These are phyloP conservation scores for Buceros bicornis DNA, from an alignment of 2,797 vertebrate genomes.

Conservation along the genomic window DNA sequence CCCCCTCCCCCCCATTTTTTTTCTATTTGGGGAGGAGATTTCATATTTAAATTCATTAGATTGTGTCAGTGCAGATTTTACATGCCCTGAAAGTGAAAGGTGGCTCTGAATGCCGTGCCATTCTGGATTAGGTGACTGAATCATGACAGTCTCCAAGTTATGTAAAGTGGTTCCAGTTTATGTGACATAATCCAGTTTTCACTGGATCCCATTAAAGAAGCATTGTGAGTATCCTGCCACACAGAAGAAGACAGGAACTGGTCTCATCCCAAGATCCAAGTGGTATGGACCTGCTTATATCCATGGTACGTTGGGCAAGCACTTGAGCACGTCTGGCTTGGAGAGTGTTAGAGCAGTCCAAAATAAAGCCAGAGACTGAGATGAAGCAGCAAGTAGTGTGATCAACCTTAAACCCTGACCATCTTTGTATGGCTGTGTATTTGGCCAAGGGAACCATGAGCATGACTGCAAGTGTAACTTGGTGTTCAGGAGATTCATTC, in stretches of 20 bases:
- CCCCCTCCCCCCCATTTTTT: not conserved
- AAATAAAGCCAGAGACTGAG: not conserved
- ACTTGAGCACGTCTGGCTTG: not conserved
- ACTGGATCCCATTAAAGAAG: not conserved
- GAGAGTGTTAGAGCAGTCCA: not conserved
- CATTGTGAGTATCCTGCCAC: not conserved
- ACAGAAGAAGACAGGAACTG: not conserved
- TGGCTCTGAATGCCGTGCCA: not conserved
- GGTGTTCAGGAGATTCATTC: not conserved
- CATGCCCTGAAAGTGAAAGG: not conserved
- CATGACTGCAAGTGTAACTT: rapidly evolving
- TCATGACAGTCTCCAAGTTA: not conserved
- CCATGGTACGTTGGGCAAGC: not conserved
- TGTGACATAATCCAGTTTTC: not conserved
- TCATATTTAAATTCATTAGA: not conserved
- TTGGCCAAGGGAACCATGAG: not conserved
- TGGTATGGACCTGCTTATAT: not conserved
- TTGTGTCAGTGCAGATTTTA: not conserved
- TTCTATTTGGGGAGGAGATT: not conserved
- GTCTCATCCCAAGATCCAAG: not conserved
- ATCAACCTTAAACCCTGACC: not conserved
- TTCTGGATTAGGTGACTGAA: not conserved
- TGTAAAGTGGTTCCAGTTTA: not conserved
- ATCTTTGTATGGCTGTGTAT: not conserved
- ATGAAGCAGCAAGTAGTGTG: not conserved